phyloP scores from a whole-genome alignment of 2,888 invertebrate species.

The Acutogordius australiensis region DNA sequence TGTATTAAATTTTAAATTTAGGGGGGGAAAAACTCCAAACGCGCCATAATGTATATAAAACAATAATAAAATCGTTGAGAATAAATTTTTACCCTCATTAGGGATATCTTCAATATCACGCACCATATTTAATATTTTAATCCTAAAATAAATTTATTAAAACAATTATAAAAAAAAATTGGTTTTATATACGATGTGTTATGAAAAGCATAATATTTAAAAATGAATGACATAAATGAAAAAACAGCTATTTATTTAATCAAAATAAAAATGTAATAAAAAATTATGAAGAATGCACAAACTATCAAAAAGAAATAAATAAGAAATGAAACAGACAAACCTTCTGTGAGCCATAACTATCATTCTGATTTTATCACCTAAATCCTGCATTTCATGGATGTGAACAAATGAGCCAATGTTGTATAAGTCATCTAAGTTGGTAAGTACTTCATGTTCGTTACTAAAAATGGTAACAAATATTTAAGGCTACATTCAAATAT shows the following conservation, averaged over 20 bases:
- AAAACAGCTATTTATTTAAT: not conserved
- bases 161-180: not conserved
- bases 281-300: not conserved
- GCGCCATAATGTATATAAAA: no score
- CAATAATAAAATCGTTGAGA: no score
- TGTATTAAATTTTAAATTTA: no score
- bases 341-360: constrained; percentile 78
- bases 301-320: no score
- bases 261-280: not conserved
- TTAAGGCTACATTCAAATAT: no score
- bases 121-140: not conserved
- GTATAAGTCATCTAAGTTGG: constrained; percentile 53
- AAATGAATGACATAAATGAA: not conserved
- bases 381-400: constrained; percentile 81
- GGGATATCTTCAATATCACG: constrained; percentile 4
- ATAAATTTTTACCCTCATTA: no score
- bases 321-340: no score
- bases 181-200: no score
- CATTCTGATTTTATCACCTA: constrained; percentile 56
- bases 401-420: constrained; percentile 78
- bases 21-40: no score
- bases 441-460: constrained; percentile 54
- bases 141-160: not conserved
- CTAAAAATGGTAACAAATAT: no score
- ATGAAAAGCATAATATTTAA: no score